phyloP scores from a whole-genome alignment of 2,797 vertebrate genomes.

The Aeoliscus strigatus region DNA sequence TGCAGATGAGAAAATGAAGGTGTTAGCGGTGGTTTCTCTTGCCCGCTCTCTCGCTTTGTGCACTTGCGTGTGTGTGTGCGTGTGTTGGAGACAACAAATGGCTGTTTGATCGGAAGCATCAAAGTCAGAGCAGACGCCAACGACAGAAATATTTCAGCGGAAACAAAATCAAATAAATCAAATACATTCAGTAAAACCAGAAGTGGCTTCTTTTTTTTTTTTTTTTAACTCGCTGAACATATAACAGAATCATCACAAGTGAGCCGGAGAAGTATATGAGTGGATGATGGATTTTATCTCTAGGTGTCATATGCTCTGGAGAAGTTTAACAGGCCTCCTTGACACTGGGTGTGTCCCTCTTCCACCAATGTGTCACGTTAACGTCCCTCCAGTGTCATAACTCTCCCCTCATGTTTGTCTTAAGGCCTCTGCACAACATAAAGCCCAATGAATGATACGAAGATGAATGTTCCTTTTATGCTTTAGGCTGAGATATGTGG shows the following conservation, averaged over 20 bases:
- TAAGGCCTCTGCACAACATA: slow-evolving; percentile 31
- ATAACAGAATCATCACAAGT: background rate
- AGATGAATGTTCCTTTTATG: slow-evolving; percentile 14
- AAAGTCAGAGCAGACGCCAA: background rate
- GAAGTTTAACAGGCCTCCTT: slow-evolving; percentile 47
- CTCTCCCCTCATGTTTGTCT: slow-evolving; percentile 41
- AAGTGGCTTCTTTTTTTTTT: too few species aligned
- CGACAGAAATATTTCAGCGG: background rate
- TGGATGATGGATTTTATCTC: background rate
- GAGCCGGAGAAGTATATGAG: background rate
- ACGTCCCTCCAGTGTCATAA: slow-evolving; percentile 58
- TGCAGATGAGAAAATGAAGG: too few species aligned
- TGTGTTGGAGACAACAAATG: background rate
- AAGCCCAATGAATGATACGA: too few species aligned
- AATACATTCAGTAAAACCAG: slow-evolving; percentile 1
- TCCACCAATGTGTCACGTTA: slow-evolving; percentile 66
- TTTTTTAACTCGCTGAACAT: background rate
- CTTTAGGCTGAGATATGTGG: slow-evolving; percentile 27
- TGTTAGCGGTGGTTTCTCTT: too few species aligned
- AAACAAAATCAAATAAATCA: background rate
- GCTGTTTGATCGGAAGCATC: background rate
- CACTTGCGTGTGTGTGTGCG: background rate
- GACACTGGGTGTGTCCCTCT: slow-evolving; percentile 68
- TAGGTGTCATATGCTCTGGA: slow-evolving; percentile 45
- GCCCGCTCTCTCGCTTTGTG: too few species aligned